These are phyloP conservation scores for Pterostichus madidus DNA, from an alignment of 2,888 invertebrate genomes.

Conservation along the genomic window DNA sequence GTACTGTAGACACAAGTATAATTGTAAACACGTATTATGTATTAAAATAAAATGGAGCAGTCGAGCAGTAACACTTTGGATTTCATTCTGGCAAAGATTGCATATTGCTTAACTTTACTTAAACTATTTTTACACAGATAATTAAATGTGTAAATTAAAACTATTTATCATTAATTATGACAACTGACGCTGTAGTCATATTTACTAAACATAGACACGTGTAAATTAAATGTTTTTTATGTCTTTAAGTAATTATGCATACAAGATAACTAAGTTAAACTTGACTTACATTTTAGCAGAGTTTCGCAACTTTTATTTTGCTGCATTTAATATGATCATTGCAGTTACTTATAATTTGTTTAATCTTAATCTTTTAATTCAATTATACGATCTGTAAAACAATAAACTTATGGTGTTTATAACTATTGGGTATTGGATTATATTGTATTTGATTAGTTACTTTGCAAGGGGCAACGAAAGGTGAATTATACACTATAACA, in stretches of 20 bases:
- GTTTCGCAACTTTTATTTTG: not conserved
- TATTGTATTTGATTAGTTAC: too few relatives aligned
- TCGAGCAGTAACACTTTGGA: not conserved
- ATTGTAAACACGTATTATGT: slow-evolving; percentile 15
- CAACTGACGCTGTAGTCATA: slow-evolving; percentile 16
- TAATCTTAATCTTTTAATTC: too few relatives aligned
- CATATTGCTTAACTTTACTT: not conserved
- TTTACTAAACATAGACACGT: slow-evolving; percentile 23
- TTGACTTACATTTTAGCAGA: not conserved
- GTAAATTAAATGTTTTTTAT: slow-evolving; percentile 34
- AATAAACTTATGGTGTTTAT: too few relatives aligned
- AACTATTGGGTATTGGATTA: not conserved
- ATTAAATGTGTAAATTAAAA: slow-evolving; percentile 40
- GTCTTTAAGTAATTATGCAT: slow-evolving; percentile 33
- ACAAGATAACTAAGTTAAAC: slow-evolving; percentile 17
- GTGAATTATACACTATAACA: too few relatives aligned
- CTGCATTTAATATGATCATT: not conserved
- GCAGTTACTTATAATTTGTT: too few relatives aligned
- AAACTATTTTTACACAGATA: slow-evolving; percentile 38
- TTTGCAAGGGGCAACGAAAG: too few relatives aligned
- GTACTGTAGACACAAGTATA: slow-evolving; percentile 21
- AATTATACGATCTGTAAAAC: too few relatives aligned
- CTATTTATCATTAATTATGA: slow-evolving; percentile 43
- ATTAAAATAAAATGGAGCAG: slow-evolving; percentile 14
- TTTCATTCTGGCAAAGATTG: slow-evolving; percentile 11